Evolutionary conservation across 2,113 vertebrate species (phyloP), one percentile per base, ranked within the genome.

Genomic region (Sander vitreus): DNA sequence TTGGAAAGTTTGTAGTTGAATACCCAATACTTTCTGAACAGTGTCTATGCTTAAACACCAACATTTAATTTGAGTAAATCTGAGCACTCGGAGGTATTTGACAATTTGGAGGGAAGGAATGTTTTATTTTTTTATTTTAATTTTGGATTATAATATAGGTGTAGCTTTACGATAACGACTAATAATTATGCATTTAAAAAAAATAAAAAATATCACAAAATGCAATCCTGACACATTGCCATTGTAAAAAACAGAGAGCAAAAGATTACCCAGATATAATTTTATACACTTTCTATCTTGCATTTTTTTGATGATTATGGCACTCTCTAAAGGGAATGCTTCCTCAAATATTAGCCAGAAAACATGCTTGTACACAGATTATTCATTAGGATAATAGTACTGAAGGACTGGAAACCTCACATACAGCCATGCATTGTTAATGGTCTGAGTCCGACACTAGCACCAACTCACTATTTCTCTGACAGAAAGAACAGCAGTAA

Each of bases 361-460:
- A 48, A 81, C 30, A 43, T 25, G 36, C 23, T 43, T 27, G 6
- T 72, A 2, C 47, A 33, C n/a, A 50, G 50, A 73, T 87, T 53
- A 71, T 58, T 88, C 65, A 77, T 70, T 53, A 80, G 21, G 39
- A 57, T 70, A 15, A 25, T 3, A 33, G 25, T 23, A 25, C 58
- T 76, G 70, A 57, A 19, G 47, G 69, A 62, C 25, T 48, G 54
- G 65, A 76, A 73, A 48, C 27, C 43, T 76, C 70, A 85, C 25
- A 55, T 48, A n/a, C 18, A 77, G 30, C 45, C 80, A 80, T 80
- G 60, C 78, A 84, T 77, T 85, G 88, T 89, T 89, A 88, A 90
- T 88, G 76, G 58, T 60, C 36, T 74, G 68, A 66, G 74, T 45
- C 66, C 85, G 84, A 90, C 90, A 86, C 39, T 0, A 1, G 23